Evolutionary conservation across 1,140 invertebrate genomes (phyloP), one percentile per base, ranked within the genome.

Genomic region (Calycopis cecrops): DNA sequence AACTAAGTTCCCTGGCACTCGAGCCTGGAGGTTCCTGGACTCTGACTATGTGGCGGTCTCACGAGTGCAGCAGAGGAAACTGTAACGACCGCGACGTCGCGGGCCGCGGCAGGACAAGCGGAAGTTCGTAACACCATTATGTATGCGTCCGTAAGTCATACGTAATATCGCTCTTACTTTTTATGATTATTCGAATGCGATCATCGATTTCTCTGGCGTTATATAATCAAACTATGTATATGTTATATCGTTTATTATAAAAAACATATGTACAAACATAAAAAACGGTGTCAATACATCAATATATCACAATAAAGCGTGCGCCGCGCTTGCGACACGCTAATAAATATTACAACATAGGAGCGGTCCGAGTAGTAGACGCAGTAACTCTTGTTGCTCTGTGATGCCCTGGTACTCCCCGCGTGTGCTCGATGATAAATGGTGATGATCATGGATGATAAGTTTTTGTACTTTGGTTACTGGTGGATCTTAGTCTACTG

Each of bases 401-500:
- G 14, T 33, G 34, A 35, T 35, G 28, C 14, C 17, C 28, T 37
- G 34, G 40, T 55, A 42, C 40, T 35, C 28, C 11, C 10, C 44
- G 6, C 21, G 21, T 28, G 6, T 28, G 2, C n/a, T 28, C 16
- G 16, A 16, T 44, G 40, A 44, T 16, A 44, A 44, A 44, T 44
- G 17, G 16, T 44, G 40, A 44, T 17, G 40, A 44, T 44, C 14
- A 44, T 16, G 17, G 3, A 44, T 16, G 40, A 44, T 14, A 9
- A 44, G 21, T 28, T 2, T 28, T 28, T 28, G 10, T 11, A 11
- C 7, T 34, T 35, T 33, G n/a, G 48, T 17, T 17, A 12, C 48
- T 51, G 42, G 34, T 48, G 21, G 35, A 12, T 4, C 16, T 52
- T 1, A 9, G 11, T 14, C 48, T 76, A 93, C 67, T 92, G 90